Base-by-base conservation (phyloP, 1,140 invertebrate species). In the Leptopilina clavipes region DNA sequence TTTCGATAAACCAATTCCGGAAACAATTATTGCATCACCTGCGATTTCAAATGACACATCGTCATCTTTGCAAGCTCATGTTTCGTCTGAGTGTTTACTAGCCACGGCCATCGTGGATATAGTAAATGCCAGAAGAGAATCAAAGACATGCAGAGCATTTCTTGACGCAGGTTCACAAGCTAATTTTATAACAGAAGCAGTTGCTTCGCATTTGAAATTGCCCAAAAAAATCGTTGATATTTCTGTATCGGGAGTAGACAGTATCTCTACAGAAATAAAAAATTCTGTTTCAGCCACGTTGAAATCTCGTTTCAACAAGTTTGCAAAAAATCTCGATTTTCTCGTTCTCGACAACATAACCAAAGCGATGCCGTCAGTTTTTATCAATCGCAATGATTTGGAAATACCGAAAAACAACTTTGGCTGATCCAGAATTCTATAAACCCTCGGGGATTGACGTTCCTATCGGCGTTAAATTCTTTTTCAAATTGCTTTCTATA, bases 401-500 rank as follows among this genome's bases (percentile, higher is more conserved):
- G 12, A 40, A 9, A 74, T 81, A 22, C 79, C 75, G 65, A 71
- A 44, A 25, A 74, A 74, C 10, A 71, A 37, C 17, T 7, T 73
- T 85, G n/a, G 84, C 83, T 14, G 85, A 86, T 79, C 78, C 81
- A 14, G 48, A 77, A n/a, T 86, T 86, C 70, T 45, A 84, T 71
- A 44, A 71, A 43, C 75, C 78, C 40, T 72, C 48, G 14, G 37
- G 74, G 31, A 80, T 85, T 52, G 79, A 88, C 71, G 3, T 86
- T 10, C 45, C 87, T 8, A 17, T 85, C 5, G 83, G 82, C 5
- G 82, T 81, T 17, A 80, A 80, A 72, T 18, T 78, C 40, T 86
- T 85, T 78, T 86, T 78, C 72, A 74, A 83, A 14, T 48, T 87
- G 40, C 25, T 86, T 12, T 77, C 71, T n/a, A 74, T 75, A 18